These are phyloP conservation scores for Rhorus exstirpatorius DNA, from an alignment of 2,888 invertebrate genomes.

Conservation along the genomic window DNA sequence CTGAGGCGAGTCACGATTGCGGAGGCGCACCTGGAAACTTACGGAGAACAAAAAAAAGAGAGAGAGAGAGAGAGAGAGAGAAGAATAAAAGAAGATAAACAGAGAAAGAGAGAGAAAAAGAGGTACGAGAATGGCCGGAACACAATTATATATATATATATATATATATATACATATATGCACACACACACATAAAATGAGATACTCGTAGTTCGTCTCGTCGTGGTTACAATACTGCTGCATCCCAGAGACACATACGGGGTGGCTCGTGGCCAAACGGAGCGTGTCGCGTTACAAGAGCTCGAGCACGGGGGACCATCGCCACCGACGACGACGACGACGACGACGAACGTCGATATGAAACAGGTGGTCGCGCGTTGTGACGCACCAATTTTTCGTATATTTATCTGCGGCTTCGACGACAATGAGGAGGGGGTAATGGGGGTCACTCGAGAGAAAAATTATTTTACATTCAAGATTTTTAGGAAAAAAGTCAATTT, in stretches of 20 bases:
- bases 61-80: neutral
- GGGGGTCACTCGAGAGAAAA: neutral
- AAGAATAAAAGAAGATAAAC: neutral
- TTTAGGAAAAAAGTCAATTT: no score
- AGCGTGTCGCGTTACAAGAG: constrained; percentile 64
- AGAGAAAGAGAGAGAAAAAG: constrained; percentile 18
- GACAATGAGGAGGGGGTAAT: constrained; percentile 14
- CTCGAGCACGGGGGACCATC: constrained; percentile 30
- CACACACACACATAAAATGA: constrained; percentile 23
- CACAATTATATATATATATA: no score
- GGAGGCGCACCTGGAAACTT: constrained; percentile 78
- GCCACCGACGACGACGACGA: constrained; percentile 11
- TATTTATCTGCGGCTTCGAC: neutral
- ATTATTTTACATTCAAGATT: neutral
- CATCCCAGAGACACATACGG: constrained; percentile 67
- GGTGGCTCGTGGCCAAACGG: constrained; percentile 66
- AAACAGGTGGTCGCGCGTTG: constrained; percentile 62
- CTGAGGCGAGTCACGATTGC: constrained; percentile 74
- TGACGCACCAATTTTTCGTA: constrained; percentile 38
- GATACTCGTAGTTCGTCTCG: constrained; percentile 61
- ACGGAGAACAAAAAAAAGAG: constrained; percentile 33
- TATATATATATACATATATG: no score
- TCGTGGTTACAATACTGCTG: constrained; percentile 63
- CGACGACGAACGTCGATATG: constrained; percentile 19
- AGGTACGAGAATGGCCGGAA: constrained; percentile 67